Evolutionary conservation across 2,113 vertebrate genomes (phyloP).

Genomic region (Ardeotis arabs): DNA sequence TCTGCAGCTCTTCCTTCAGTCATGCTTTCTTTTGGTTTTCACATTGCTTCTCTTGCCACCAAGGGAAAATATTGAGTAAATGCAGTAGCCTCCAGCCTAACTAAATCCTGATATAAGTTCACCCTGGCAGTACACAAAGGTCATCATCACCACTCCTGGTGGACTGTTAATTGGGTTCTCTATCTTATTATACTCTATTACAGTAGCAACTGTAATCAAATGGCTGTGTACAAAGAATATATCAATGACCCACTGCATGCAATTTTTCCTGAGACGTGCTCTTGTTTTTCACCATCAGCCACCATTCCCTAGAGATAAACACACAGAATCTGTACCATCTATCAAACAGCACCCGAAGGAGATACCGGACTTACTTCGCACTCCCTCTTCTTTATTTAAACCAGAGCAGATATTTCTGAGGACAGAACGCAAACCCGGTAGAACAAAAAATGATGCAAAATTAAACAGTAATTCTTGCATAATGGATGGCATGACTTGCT

Average conservation of each 20-base stretch:
- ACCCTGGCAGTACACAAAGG: not conserved
- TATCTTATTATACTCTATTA: not conserved
- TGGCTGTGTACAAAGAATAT: not conserved
- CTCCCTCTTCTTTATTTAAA: rapidly evolving
- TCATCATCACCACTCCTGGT: not conserved
- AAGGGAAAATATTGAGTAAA: not conserved
- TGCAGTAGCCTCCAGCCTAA: not conserved
- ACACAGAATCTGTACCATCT: not conserved
- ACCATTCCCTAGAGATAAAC: not conserved
- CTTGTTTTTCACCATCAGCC: not conserved
- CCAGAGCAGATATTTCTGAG: not conserved
- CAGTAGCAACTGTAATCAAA: not conserved
- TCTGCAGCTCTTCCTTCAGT: not conserved
- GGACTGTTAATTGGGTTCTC: not conserved
- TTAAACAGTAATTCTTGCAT: not conserved
- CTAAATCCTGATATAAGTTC: not conserved
- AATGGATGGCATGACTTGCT: not conserved
- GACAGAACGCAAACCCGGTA: not conserved
- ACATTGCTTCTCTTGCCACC: not conserved
- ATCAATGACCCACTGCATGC: not conserved
- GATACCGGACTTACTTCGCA: not conserved
- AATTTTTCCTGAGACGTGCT: not conserved
- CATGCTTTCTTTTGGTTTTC: not conserved
- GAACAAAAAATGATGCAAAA: not conserved
- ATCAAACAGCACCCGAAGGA: not conserved